Percentiles rank a stretch among this genome's conserved stretches.
Evolutionary conservation across 2,113 vertebrate genomes (phyloP).

Genomic region (Struthio camelus): DNA sequence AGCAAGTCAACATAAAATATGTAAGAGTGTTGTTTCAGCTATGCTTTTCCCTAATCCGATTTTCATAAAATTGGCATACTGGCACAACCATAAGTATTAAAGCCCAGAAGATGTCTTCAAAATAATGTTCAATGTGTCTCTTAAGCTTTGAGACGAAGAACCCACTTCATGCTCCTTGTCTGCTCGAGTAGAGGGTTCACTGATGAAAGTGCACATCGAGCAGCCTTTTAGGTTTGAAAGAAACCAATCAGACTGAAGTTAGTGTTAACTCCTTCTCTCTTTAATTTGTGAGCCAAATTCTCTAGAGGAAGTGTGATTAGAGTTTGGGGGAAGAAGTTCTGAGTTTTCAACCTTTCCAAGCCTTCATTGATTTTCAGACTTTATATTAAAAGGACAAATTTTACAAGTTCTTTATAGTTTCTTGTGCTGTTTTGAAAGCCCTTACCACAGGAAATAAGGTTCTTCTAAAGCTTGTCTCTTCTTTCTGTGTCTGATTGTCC

Average conservation of each 20-base stretch:
- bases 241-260: background rate
- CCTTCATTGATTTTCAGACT: background rate
- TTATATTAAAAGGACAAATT: background rate
- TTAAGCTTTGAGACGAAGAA: background rate
- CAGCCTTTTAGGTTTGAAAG: background rate
- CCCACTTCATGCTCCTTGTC: background rate
- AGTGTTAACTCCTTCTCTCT: background rate
- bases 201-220: background rate
- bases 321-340: background rate
- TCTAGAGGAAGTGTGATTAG: background rate
- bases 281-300: background rate
- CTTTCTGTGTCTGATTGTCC: background rate
- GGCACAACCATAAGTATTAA: background rate
- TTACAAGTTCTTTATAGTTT: background rate
- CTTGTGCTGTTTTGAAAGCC: no score
- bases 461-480: background rate
- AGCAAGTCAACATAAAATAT: background rate
- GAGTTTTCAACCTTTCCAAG: background rate
- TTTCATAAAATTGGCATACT: background rate
- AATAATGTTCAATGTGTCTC: background rate
- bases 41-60: background rate
- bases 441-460: background rate
- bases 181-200: background rate
- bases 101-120: background rate
- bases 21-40: background rate